These are phyloP conservation scores for Stenichneumon culpator DNA, from an alignment of 2,888 invertebrate genomes.

Conservation along the genomic window DNA sequence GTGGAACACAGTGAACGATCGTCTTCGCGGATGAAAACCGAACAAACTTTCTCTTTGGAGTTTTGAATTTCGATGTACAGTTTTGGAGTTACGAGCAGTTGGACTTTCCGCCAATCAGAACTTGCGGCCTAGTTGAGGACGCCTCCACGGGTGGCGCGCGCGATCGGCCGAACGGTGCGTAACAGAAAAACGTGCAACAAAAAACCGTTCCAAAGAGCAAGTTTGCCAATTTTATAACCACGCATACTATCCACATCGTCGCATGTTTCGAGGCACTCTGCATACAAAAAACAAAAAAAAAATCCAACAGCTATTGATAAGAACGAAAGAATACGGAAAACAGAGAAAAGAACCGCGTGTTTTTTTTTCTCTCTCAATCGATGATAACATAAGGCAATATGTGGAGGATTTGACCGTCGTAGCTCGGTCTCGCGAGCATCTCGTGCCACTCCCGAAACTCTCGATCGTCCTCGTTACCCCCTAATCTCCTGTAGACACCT, in stretches of 20 bases:
- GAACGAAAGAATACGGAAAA: background rate
- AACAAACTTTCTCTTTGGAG: background rate
- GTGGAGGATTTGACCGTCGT: slow-evolving; percentile 92
- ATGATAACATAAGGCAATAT: slow-evolving; percentile 99
- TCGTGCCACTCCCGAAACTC: slow-evolving; percentile 97
- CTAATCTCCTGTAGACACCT: slow-evolving; percentile 73
- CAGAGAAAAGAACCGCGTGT: background rate
- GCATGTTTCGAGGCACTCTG: background rate
- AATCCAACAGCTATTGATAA: background rate
- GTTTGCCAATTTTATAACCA: background rate
- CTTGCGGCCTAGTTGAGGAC: background rate
- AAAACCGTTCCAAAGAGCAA: slow-evolving; percentile 4
- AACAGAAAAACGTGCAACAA: background rate
- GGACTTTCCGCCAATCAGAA: background rate
- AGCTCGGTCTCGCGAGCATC: slow-evolving; percentile 91
- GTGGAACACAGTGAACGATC: background rate
- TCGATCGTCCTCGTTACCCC: slow-evolving; percentile 79
- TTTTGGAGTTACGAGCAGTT: background rate
- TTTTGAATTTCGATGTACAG: background rate
- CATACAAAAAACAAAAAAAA: slow-evolving; percentile 13
- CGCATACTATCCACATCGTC: background rate
- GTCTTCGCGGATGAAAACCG: background rate
- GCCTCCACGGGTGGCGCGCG: too few relatives aligned
- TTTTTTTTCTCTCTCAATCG: slow-evolving; percentile 87
- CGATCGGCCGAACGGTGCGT: background rate